Conservation (phyloP, 2,888 invertebrate genomes). For the Epirrita christyi region DNA sequence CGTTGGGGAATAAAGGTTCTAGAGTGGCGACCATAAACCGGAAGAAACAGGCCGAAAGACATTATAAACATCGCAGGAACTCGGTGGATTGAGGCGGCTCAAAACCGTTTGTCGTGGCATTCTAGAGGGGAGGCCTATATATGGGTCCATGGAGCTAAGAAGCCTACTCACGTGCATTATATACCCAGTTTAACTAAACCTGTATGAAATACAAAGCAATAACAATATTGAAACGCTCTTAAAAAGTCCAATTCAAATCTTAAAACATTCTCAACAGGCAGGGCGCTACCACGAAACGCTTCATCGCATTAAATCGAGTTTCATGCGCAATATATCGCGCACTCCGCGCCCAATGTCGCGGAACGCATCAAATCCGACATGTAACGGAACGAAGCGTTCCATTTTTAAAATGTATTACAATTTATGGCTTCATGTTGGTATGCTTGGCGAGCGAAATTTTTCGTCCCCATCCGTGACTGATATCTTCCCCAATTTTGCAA, state of each 20-base stretch:
- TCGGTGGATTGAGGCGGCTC: no score
- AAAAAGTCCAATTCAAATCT: slow-evolving; percentile 21
- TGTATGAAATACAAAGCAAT: background rate
- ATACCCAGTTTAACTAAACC: no score
- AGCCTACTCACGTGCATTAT: no score
- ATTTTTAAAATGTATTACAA: slow-evolving; percentile 71
- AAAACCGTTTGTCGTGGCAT: no score
- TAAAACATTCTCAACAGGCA: slow-evolving; percentile 10
- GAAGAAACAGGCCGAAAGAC: no score
- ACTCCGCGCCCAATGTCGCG: slow-evolving; percentile 71
- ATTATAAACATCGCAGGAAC: no score
- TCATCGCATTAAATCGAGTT: slow-evolving; percentile 63
- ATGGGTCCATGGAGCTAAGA: no score
- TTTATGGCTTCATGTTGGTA: slow-evolving; percentile 67
- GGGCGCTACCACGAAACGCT: slow-evolving; percentile 30
- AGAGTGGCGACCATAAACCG: no score
- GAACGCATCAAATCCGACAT: slow-evolving; percentile 70
- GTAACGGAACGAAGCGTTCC: slow-evolving; percentile 53
- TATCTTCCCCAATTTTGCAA: slow-evolving; percentile 29
- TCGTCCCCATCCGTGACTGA: slow-evolving; percentile 60
- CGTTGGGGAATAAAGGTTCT: no score
- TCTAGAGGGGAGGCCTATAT: no score
- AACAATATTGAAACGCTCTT: background rate
- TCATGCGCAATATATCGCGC: slow-evolving; percentile 73
- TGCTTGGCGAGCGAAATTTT: slow-evolving; percentile 57